phyloP scores from a whole-genome alignment of 2,888 invertebrate species.

The Thymelicus sylvestris region DNA sequence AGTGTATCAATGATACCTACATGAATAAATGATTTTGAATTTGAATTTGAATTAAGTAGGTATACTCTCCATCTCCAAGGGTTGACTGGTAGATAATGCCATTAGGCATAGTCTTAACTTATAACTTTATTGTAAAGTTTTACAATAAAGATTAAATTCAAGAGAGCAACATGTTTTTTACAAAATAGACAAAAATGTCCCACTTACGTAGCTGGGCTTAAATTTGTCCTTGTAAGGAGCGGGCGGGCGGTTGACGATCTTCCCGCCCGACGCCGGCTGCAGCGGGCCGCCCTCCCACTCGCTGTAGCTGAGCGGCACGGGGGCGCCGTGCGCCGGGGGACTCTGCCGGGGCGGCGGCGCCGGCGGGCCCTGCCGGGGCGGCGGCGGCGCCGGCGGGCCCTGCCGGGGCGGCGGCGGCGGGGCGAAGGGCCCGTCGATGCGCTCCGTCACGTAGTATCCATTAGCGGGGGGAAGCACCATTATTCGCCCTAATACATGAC shows the following conservation, averaged over 20 bases:
- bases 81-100: too few species aligned
- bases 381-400: conserved; percentile 38
- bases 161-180: too few species aligned
- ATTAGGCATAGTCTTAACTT: too few species aligned
- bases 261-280: conserved; percentile 55
- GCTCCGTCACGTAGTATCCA: conserved; percentile 77
- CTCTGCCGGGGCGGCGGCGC: conserved; percentile 43
- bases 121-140: too few species aligned
- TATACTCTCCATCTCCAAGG: too few species aligned
- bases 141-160: too few species aligned
- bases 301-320: conserved; percentile 58
- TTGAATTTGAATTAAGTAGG: too few species aligned
- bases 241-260: conserved; percentile 77
- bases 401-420: conserved; percentile 44
- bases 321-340: conserved; percentile 42
- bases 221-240: conserved; percentile 73
- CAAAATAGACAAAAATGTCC: too few species aligned
- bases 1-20: too few species aligned
- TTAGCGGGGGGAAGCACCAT: conserved; percentile 71
- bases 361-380: conserved; percentile 46
- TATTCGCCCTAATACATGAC: conserved; percentile 62
- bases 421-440: conserved; percentile 61
- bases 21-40: too few species aligned
- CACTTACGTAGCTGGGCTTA: conserved; percentile 71
- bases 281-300: conserved; percentile 69